Evolutionary conservation across 2,113 vertebrate genomes (phyloP), one percentile per base, ranked within the genome.

Genomic region (Columba janthina): DNA sequence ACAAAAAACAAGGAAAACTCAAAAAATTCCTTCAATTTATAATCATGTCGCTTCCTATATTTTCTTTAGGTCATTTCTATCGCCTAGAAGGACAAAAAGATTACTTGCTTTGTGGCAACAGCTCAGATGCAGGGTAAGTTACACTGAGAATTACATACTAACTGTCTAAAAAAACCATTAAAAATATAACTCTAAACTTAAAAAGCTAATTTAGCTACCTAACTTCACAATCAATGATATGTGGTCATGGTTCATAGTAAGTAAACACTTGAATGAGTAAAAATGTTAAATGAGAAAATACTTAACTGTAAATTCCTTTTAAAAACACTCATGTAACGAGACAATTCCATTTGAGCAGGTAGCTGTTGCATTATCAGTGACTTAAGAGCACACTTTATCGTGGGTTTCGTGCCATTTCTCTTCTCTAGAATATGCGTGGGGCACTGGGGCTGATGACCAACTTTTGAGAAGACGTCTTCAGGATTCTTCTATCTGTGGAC

Each of bases 21-120:
- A 53, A 53, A 26, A 53, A 46, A 26, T 15, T 71, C 5, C 6
- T 92, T 46, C 32, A 0, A 1, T 66, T 69, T 65, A 17, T 95
- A 70, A 77, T 70, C 6, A 3, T 58, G 5, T 74, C 6, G 0
- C n/a, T 62, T 79, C 4, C 18, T 50, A 2, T 31, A 69, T 91
- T 96, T 90, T 24, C 32, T 90, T 95, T 96, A 98, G 98, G 50
- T 14, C 82, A 98, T 91, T 97, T 98, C 88, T 98, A 98, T 92
- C 96, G 25, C 42, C 9, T 97, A 95, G 94, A 98, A 56, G 98
- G 96, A 83, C 78, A 97, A 79, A 97, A 85, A 36, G 98, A 99
- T 96, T 97, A 98, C 93, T 96, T 99, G 71, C 98, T 99, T 85
- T 99, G 99, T 98, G 99, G 99, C 74, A 97, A 96, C 48, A 96